A percentile compares a stretch with the other conserved stretches of the same genome.
Conservation (phyloP, 2,113 vertebrate species). For the Melanerpes aurifrons region DNA sequence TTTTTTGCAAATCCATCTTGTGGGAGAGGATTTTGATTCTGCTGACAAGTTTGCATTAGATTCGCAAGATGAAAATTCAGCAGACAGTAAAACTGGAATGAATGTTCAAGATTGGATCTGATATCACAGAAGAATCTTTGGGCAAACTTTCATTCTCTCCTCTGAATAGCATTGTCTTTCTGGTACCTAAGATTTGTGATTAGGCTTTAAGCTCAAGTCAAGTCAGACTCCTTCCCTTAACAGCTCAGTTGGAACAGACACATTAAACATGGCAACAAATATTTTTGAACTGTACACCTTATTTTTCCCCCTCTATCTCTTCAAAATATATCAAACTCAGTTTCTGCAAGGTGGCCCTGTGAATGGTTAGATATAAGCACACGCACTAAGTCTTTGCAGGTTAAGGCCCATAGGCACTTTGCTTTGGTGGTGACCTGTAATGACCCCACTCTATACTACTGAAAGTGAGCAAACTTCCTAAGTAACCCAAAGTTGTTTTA, state of each 20-base stretch:
- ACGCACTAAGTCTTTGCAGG: slow-evolving; percentile 10
- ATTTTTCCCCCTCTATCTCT: not conserved
- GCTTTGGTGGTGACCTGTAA: not conserved
- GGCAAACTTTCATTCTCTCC: not conserved
- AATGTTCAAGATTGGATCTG: not conserved
- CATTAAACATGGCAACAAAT: not conserved
- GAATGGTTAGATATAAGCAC: not conserved
- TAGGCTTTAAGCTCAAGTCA: not conserved
- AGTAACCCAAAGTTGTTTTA: not conserved
- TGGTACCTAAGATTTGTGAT: not conserved
- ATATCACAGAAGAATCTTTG: not conserved
- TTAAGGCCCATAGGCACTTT: not conserved
- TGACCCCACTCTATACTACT: not conserved
- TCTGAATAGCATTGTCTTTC: not conserved
- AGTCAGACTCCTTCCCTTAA: not conserved
- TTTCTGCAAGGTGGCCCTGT: not conserved
- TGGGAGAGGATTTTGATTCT: not conserved
- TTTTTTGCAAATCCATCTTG: not conserved
- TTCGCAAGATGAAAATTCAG: not conserved
- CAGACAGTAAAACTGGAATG: not conserved
- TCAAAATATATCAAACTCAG: not conserved
- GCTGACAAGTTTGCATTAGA: not conserved
- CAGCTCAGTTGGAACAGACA: not conserved
- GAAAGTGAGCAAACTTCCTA: not conserved
- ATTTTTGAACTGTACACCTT: not conserved